Evolutionary conservation across 2,113 vertebrate genomes (phyloP), one percentile per base, ranked within the genome.

Genomic region (Odobenus rosmarus): DNA sequence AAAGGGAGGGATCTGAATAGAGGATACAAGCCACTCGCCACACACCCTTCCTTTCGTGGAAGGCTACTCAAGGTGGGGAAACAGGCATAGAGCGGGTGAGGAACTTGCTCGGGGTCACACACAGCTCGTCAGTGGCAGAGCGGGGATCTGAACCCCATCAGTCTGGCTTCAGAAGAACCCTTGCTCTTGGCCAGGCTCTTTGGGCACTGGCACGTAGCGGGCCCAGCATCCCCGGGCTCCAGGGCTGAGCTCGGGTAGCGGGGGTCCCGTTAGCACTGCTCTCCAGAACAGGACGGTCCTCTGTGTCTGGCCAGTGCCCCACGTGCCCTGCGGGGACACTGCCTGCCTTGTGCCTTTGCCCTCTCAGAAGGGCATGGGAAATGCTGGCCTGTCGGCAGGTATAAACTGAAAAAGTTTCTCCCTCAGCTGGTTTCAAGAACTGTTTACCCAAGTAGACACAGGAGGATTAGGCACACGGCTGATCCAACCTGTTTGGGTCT

Each of bases 361-460:
- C 92, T 91, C 72, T 42, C 33, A 24, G 72, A 9, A 18, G 86
- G 83, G 57, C 85, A 0, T 5, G 88, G 57, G 93, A 33, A 96
- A 92, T 3, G 49, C 87, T 28, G 67, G 84, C 42, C 91, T 82
- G 83, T 80, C 90, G 55, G 81, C 90, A n/a, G 84, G 89, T 53
- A n/a, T n/a, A 95, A 95, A 69, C 46, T 21, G 79, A 55, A 28
- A 2, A 2, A 83, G 39, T 71, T 86, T 95, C 93, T 46, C 93
- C 95, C 89, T 97, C 97, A 95, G 98, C 97, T 96, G 1, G 51
- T 90, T 93, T 92, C 90, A 95, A 97, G 98, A 94, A 91, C 85
- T 97, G 1, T 97, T 97, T 89, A 90, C 90, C 96, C 92, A 92
- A 86, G 46, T 55, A 96, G 81, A 81, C 67, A 26, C 46, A 71